Evolutionary conservation across 2,113 vertebrate genomes (phyloP).

Genomic region (Catharus fuscescens): DNA sequence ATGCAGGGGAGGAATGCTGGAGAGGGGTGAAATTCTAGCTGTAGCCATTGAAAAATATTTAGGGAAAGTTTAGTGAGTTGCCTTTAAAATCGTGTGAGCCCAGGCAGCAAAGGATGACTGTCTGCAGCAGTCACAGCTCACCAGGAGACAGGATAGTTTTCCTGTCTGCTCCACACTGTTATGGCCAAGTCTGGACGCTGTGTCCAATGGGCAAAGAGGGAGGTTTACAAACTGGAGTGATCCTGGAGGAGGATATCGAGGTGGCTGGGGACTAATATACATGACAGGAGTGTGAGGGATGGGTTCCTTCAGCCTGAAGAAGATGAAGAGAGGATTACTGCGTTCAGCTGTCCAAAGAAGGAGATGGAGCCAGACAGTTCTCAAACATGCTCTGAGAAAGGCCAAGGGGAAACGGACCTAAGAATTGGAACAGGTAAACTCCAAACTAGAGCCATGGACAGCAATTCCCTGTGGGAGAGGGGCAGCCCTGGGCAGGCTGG

Average conservation of each 20-base stretch:
- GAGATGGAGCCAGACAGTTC: background rate
- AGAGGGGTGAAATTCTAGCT: background rate
- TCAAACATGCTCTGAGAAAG: background rate
- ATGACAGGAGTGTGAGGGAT: background rate
- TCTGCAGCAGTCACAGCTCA: background rate
- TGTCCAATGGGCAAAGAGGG: background rate
- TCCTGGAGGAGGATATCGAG: background rate
- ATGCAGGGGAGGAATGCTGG: background rate
- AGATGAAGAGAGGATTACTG: background rate
- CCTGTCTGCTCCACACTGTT: background rate
- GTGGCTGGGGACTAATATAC: background rate
- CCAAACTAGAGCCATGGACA: background rate
- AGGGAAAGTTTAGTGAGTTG: background rate
- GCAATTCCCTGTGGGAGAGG: background rate
- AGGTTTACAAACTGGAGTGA: background rate
- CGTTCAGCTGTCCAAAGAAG: background rate
- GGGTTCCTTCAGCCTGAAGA: background rate
- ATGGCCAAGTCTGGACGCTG: background rate
- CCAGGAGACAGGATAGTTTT: background rate
- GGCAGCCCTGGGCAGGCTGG: background rate
- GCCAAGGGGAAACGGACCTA: background rate
- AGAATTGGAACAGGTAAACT: background rate
- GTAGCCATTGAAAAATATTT: background rate
- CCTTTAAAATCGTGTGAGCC: background rate
- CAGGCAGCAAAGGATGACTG: background rate